A percentile compares a stretch with the other conserved stretches of the same genome.
phyloP scores from a whole-genome alignment of 2,888 invertebrate genomes.

The Mesorhabditis sp. region DNA sequence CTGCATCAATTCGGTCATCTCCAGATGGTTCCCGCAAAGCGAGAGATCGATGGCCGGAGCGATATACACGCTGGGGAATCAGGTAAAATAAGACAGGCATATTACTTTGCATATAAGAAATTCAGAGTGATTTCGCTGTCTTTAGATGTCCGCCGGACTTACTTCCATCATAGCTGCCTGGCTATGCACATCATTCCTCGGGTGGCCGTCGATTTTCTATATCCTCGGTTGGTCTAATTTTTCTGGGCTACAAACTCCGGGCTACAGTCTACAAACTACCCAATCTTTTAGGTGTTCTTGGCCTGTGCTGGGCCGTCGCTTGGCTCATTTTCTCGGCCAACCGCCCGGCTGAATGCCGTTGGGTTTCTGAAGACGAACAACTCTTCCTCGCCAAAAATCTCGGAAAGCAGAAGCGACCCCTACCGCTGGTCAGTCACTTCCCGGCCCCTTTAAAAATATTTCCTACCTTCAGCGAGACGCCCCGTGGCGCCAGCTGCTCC shows the following conservation, averaged over 20 bases:
- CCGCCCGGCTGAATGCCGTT: background rate
- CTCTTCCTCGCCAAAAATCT: background rate
- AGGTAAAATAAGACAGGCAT: background rate
- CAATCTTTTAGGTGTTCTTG: background rate
- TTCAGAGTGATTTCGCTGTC: background rate
- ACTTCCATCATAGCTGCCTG: conserved; percentile 7
- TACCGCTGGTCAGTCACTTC: background rate
- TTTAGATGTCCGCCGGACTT: conserved; percentile 4
- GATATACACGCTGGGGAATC: conserved; percentile 12
- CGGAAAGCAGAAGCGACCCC: background rate
- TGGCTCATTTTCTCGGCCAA: background rate
- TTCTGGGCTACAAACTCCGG: background rate
- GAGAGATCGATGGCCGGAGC: conserved; percentile 10
- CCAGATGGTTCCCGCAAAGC: conserved; percentile 11
- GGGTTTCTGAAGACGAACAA: conserved; percentile 1
- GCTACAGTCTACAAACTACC: background rate
- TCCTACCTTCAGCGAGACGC: background rate
- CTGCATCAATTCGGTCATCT: background rate
- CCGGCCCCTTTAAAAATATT: background rate
- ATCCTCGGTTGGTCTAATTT: conserved; percentile 10
- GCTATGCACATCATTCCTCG: conserved; percentile 11
- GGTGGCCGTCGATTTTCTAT: conserved; percentile 22
- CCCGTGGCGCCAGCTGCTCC: background rate
- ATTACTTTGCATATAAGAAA: background rate
- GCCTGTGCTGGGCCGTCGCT: background rate